phyloP scores from a whole-genome alignment of 2,113 vertebrate genomes.

The Apus apus region DNA sequence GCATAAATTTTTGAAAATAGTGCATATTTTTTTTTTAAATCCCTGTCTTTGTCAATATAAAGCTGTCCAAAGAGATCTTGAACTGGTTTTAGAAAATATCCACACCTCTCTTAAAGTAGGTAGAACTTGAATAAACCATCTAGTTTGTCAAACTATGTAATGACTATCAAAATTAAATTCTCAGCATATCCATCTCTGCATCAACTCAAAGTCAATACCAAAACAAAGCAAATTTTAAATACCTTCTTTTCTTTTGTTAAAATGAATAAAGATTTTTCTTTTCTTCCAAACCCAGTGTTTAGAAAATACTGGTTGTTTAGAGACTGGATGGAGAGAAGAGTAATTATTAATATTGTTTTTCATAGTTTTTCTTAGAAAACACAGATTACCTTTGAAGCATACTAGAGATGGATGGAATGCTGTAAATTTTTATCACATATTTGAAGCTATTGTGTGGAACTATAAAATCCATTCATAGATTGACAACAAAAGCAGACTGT shows the following conservation, averaged over 20 bases:
- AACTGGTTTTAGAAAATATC: not conserved
- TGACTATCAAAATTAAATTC: not conserved
- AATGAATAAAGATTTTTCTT: not conserved
- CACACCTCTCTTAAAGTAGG: not conserved
- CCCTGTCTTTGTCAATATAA: not conserved
- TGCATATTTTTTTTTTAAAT: not conserved
- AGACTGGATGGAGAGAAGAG: not conserved
- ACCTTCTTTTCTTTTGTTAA: accelerated
- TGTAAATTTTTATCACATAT: too few species aligned
- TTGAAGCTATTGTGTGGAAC: too few species aligned
- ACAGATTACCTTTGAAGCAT: too few species aligned
- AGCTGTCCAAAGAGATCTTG: not conserved
- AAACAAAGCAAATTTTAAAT: not conserved
- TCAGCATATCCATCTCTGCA: not conserved
- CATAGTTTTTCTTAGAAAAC: too few species aligned
- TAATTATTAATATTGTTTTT: not conserved
- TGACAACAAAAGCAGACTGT: too few species aligned
- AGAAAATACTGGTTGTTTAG: not conserved
- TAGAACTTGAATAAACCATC: not conserved
- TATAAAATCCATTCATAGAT: too few species aligned
- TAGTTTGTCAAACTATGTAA: not conserved
- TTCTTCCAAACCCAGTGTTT: not conserved
- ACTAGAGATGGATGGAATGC: too few species aligned
- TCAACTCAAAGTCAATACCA: not conserved
- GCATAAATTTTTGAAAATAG: not conserved